phyloP scores from a whole-genome alignment of 1,140 invertebrate species.

The Neodiprion fabricii region DNA sequence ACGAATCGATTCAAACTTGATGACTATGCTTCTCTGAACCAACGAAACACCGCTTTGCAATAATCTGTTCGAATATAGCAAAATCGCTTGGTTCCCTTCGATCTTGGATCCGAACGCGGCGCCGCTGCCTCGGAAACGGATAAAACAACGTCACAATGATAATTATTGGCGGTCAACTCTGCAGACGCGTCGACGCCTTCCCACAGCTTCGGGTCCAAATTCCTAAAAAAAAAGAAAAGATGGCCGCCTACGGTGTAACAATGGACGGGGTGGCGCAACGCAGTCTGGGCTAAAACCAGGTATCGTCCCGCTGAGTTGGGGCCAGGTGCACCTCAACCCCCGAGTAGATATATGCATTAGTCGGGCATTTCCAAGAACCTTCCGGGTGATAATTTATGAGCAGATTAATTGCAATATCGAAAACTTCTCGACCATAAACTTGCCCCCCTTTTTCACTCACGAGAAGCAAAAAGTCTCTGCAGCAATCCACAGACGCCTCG shows the following conservation, averaged over 20 bases:
- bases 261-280: slow-evolving; percentile 39
- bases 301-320: slow-evolving; percentile 39
- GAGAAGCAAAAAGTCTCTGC: not conserved
- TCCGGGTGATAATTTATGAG: slow-evolving; percentile 54
- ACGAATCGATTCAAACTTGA: too few species aligned
- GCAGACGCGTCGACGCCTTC: not conserved
- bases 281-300: slow-evolving; percentile 46
- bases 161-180: not conserved
- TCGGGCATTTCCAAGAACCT: slow-evolving; percentile 47
- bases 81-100: too few species aligned
- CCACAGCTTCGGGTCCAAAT: not conserved
- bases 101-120: too few species aligned
- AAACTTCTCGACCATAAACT: slow-evolving; percentile 17
- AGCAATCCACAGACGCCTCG: too few species aligned
- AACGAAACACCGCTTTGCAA: too few species aligned
- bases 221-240: not conserved
- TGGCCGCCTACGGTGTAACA: slow-evolving; percentile 3
- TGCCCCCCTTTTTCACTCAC: not conserved
- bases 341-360: slow-evolving; percentile 55
- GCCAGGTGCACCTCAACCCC: slow-evolving; percentile 52
- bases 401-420: slow-evolving; percentile 60
- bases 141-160: not conserved
- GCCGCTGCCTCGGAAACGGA: too few species aligned
- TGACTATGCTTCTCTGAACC: too few species aligned
- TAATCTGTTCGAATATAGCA: too few species aligned